A percentile compares a stretch with the other conserved stretches of the same genome.
These are phyloP conservation scores for Pteria penguin DNA, from an alignment of 2,888 invertebrate species.

Conservation along the genomic window DNA sequence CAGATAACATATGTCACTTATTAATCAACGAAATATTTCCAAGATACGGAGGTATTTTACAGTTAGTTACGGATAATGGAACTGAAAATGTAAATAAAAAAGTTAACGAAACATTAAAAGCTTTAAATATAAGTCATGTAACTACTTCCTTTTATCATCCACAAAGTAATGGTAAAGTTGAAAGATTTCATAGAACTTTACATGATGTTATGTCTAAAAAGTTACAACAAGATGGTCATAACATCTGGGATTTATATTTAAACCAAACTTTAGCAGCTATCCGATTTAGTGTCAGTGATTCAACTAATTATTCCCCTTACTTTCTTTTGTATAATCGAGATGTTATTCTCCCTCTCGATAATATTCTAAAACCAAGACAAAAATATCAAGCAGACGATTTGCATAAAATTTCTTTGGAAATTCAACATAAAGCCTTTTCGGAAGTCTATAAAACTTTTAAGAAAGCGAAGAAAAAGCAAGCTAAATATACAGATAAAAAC, in stretches of 20 bases:
- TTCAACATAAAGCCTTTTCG: too few species aligned
- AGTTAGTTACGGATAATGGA: conserved; percentile 41
- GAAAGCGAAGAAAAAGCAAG: too few species aligned
- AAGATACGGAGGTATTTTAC: conserved; percentile 33
- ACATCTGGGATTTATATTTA: conserved; percentile 43
- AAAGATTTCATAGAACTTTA: conserved; percentile 18
- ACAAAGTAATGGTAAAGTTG: conserved; percentile 29
- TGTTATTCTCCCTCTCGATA: conserved; percentile 43
- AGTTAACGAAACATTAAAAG: conserved; percentile 30
- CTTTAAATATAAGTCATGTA: too few species aligned
- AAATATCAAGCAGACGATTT: too few species aligned
- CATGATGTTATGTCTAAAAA: conserved; percentile 31
- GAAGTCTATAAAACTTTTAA: too few species aligned
- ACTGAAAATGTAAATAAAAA: conserved; percentile 19
- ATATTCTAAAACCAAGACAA: conserved; percentile 31
- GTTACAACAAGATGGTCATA: conserved; percentile 8
- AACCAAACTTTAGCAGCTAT: conserved; percentile 46
- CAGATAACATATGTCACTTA: conserved; percentile 31
- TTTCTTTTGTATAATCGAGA: conserved; percentile 44
- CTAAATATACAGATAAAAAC: too few species aligned
- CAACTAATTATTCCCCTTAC: conserved; percentile 34
- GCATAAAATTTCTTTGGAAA: too few species aligned
- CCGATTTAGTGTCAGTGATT: conserved; percentile 31
- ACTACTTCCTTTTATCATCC: conserved; percentile 32
- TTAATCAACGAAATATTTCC: conserved; percentile 21